Conservation (phyloP, 2,888 invertebrate genomes). For the Thymelicus sylvestris region DNA sequence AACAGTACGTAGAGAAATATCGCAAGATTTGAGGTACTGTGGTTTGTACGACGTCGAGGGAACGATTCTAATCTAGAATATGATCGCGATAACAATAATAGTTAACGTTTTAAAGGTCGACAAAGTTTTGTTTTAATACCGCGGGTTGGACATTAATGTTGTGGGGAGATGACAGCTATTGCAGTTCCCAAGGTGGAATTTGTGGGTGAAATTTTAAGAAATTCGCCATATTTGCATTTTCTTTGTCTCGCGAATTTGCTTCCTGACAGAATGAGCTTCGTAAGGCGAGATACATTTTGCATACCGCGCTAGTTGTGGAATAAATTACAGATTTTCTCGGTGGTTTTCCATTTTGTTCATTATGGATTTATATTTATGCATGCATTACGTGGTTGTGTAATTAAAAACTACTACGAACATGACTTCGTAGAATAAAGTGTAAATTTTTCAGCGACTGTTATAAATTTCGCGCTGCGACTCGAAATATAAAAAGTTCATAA, state of each 20-base stretch:
- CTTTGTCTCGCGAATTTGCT: constrained; percentile 35
- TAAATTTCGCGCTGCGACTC: no score
- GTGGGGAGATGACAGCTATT: constrained; percentile 33
- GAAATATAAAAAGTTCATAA: no score
- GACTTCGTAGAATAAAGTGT: not conserved
- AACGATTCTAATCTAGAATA: constrained; percentile 21
- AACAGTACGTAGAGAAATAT: constrained; percentile 4
- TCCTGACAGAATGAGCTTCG: constrained; percentile 26
- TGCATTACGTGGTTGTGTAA: constrained; percentile 10
- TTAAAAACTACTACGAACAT: not conserved
- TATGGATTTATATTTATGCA: constrained; percentile 11
- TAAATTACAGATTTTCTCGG: constrained; percentile 26
- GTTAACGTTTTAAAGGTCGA: constrained; percentile 28
- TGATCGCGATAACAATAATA: constrained; percentile 33
- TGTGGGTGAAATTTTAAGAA: constrained; percentile 31
- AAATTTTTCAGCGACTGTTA: not conserved
- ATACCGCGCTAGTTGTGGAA: constrained; percentile 21
- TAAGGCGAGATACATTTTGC: constrained; percentile 33
- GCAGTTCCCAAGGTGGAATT: constrained; percentile 24
- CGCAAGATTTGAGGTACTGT: constrained; percentile 2
- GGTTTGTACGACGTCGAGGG: not conserved
- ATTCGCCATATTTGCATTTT: constrained; percentile 33
- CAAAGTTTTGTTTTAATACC: constrained; percentile 35
- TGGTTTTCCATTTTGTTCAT: constrained; percentile 18
- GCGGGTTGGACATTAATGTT: constrained; percentile 30